Base-by-base conservation (phyloP, 2,888 invertebrate species). In the Epistrophella euchroma region DNA sequence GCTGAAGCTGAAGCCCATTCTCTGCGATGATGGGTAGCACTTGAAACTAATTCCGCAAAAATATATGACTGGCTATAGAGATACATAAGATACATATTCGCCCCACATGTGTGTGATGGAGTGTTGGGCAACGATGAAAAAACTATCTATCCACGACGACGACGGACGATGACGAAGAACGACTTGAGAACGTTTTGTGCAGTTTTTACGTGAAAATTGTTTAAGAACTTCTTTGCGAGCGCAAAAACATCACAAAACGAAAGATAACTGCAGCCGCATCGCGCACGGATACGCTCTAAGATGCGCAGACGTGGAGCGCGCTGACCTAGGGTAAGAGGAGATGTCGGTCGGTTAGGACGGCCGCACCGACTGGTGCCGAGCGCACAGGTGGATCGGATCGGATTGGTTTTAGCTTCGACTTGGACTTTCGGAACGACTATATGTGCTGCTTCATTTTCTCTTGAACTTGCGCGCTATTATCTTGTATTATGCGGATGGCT, bases 391-490 rank as follows among this genome's bases (percentile, higher is more conserved):
- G 81, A 86, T 66, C 32, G 47, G 66, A 66, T 66, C 17, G 66
- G 66, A 47, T 86, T 58, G 62, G 25, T 70, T 68, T 43, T 17
- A 56, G 58, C 43, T 77, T 22, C 25, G 56, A 70, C 55, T 71
- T 45, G 43, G 60, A 68, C 66, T 52, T 40, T 15, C 55, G 19
- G 17, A 55, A 43, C 32, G 66, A 52, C 77, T 62, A n/a, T n/a
- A n/a, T n/a, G 78, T 17, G 68, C 68, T 72, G 76, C 77, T 77
- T 86, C 77, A 86, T 86, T 86, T 86, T 86, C 82, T 82, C 82
- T 78, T 86, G 86, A 86, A 86, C 86, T 86, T 86, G 86, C 77
- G 86, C 86, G 77, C 86, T 82, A 86, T 86, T 86, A 86, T 86
- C 86, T 86, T 66, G 74, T 78, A 86, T 86, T 86, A 86, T 86